Percentiles rank a stretch among this genome's conserved stretches.
These are phyloP conservation scores for Semicossyphus pulcher DNA, from an alignment of 2,113 vertebrate genomes.

Conservation along the genomic window DNA sequence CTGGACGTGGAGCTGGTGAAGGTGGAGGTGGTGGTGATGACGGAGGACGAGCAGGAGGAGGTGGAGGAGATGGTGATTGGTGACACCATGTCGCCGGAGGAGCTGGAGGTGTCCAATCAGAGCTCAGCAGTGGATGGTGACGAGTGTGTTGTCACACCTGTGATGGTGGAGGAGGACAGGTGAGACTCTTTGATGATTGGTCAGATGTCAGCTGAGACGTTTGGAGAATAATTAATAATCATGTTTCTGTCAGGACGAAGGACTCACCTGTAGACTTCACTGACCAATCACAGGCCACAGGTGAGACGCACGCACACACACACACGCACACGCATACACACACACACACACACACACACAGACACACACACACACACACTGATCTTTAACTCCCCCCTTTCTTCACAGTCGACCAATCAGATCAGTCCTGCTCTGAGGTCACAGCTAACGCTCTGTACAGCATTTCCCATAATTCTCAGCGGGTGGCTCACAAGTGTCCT, in stretches of 20 bases:
- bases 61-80: conserved; percentile 29
- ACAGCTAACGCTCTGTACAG: conserved; percentile 33
- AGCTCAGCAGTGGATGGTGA: neutral
- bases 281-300: conserved; percentile 31
- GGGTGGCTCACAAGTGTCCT: conserved; percentile 80
- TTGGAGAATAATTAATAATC: neutral
- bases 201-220: neutral
- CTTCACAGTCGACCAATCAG: conserved; percentile 35
- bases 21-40: conserved; percentile 58
- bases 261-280: conserved; percentile 33
- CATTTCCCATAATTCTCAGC: conserved; percentile 72
- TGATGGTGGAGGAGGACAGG: conserved; percentile 25
- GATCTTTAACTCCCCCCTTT: neutral
- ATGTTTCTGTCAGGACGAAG: conserved; percentile 30
- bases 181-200: conserved; percentile 19
- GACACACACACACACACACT: conserved; percentile 5
- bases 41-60: conserved; percentile 43
- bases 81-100: neutral
- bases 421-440: conserved; percentile 26
- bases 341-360: no score
- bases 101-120: conserved; percentile 18
- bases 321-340: no score
- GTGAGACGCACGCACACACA: conserved; percentile 18
- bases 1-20: conserved; percentile 48
- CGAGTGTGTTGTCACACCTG: neutral